These are phyloP conservation scores for Leptura quadrifasciata DNA, from an alignment of 2,888 invertebrate genomes.

Conservation along the genomic window DNA sequence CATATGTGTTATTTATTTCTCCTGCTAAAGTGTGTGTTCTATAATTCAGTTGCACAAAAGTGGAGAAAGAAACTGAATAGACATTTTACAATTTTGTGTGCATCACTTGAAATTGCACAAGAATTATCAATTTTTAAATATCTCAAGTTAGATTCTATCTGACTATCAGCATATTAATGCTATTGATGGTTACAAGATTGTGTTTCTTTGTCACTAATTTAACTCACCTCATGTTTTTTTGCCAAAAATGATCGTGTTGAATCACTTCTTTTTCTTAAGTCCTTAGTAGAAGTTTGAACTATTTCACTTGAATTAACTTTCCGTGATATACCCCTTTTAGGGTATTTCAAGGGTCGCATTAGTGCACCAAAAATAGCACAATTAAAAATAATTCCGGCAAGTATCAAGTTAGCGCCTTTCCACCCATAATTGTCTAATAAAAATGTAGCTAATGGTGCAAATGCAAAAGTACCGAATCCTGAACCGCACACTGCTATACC, in stretches of 20 bases:
- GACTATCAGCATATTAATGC: too few species aligned
- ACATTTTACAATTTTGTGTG: too few species aligned
- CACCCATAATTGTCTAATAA: constrained; percentile 88
- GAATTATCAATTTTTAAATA: too few species aligned
- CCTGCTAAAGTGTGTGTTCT: too few species aligned
- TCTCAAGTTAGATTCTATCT: too few species aligned
- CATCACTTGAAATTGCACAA: too few species aligned
- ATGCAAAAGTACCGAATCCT: constrained; percentile 95
- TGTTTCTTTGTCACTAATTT: not conserved
- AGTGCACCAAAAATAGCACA: constrained; percentile 91
- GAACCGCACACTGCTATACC: constrained; percentile 97
- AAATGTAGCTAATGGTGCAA: constrained; percentile 91
- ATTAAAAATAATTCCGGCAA: constrained; percentile 92
- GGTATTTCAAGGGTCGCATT: constrained; percentile 87
- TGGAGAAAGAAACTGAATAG: too few species aligned
- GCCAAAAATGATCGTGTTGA: not conserved
- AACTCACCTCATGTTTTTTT: constrained; percentile 8
- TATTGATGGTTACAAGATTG: too few species aligned
- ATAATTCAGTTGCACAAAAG: too few species aligned
- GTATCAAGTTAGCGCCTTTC: constrained; percentile 92
- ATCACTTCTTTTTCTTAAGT: constrained; percentile 2
- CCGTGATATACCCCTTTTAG: constrained; percentile 72
- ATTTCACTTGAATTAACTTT: constrained; percentile 62
- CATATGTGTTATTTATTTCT: too few species aligned
- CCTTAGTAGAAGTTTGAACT: constrained; percentile 53